phyloP scores from a whole-genome alignment of 2,113 vertebrate species.

The Hyla sarda region DNA sequence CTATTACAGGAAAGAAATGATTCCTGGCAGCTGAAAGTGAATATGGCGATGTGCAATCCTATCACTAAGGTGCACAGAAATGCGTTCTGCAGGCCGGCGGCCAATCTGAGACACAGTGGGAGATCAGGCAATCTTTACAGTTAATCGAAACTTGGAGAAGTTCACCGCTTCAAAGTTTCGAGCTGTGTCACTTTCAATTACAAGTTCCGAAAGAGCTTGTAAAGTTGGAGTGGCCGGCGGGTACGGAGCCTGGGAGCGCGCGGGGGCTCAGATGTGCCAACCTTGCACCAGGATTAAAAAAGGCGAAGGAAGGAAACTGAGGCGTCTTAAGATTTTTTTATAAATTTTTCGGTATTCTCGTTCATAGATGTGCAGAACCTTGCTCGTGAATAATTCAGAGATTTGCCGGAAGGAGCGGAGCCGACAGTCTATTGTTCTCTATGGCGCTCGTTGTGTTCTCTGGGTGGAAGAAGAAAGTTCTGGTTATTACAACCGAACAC shows the following conservation, averaged over 20 bases:
- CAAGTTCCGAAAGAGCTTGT: background rate
- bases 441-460: background rate
- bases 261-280: background rate
- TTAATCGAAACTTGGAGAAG: slow-evolving; percentile 23
- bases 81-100: background rate
- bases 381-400: background rate
- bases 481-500: background rate
- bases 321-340: background rate
- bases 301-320: background rate
- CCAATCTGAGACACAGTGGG: slow-evolving; percentile 44
- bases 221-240: background rate
- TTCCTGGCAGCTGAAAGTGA: background rate
- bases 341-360: background rate
- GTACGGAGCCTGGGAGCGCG: background rate
- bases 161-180: slow-evolving; percentile 2
- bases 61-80: slow-evolving; percentile 2
- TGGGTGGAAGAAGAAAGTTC: background rate
- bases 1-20: slow-evolving; percentile 2
- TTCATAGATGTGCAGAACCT: background rate
- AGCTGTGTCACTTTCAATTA: slow-evolving; percentile 39
- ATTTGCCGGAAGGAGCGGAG: background rate
- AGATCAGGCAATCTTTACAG: slow-evolving; percentile 34
- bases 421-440: background rate
- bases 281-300: background rate
- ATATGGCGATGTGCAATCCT: background rate